A percentile compares a stretch with the other conserved stretches of the same genome.
These are phyloP conservation scores for Ptilorrhoa leucosticta DNA, from an alignment of 2,113 vertebrate species.

Conservation along the genomic window DNA sequence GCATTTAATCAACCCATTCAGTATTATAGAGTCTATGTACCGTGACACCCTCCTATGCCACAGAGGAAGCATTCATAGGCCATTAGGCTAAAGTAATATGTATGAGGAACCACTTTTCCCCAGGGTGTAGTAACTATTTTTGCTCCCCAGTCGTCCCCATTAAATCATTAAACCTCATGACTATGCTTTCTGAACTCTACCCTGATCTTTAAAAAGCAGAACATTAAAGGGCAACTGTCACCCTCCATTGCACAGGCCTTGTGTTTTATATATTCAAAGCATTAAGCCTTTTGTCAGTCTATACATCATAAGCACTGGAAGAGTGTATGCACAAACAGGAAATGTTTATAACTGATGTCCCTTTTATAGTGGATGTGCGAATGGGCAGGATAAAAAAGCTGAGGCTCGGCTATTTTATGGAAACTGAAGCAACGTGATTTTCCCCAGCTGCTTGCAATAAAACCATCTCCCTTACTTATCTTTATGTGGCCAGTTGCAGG, in stretches of 20 bases:
- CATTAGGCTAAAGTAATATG: slow-evolving; percentile 85
- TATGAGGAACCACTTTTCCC: slow-evolving; percentile 85
- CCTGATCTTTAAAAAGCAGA: slow-evolving; percentile 89
- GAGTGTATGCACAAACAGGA: slow-evolving; percentile 60
- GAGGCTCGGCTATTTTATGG: slow-evolving; percentile 56
- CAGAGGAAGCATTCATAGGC: slow-evolving; percentile 72
- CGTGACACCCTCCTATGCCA: slow-evolving; percentile 76
- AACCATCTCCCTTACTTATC: slow-evolving; percentile 56
- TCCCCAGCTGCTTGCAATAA: slow-evolving; percentile 64
- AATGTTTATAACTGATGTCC: slow-evolving; percentile 63
- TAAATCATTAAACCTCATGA: slow-evolving; percentile 91
- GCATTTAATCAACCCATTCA: slow-evolving; percentile 87
- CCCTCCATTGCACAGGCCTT: slow-evolving; percentile 79
- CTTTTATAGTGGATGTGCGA: slow-evolving; percentile 55
- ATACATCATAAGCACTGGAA: slow-evolving; percentile 75
- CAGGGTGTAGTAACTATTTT: slow-evolving; percentile 86
- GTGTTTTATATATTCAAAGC: slow-evolving; percentile 81
- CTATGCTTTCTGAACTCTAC: slow-evolving; percentile 90
- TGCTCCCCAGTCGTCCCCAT: slow-evolving; percentile 84
- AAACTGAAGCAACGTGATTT: slow-evolving; percentile 53
- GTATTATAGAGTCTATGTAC: slow-evolving; percentile 85
- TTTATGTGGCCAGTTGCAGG: slow-evolving; percentile 46
- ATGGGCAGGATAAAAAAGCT: slow-evolving; percentile 57
- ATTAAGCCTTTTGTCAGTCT: slow-evolving; percentile 85
- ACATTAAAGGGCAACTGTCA: slow-evolving; percentile 84